Conservation (phyloP, 2,113 vertebrate species). For the Pyrgilauda ruficollis region DNA sequence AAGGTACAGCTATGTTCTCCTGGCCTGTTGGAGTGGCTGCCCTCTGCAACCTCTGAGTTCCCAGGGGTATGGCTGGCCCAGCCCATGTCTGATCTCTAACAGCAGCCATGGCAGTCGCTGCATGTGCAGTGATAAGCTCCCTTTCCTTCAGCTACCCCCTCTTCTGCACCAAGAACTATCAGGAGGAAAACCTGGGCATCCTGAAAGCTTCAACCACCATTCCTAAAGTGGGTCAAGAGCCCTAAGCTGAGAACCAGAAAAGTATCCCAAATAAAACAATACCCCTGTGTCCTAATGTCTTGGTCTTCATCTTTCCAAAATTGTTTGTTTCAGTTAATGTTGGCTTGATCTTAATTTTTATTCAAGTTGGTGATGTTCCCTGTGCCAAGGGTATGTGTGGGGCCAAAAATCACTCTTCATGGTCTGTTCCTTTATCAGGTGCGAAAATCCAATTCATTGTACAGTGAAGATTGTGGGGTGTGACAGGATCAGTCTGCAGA, state of each 20-base stretch:
- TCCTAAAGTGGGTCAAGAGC: fast-evolving
- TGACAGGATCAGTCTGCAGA: background rate
- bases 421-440: background rate
- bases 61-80: background rate
- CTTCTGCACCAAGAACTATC: background rate
- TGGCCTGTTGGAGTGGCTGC: background rate
- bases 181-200: background rate
- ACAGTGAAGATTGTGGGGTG: background rate
- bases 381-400: background rate
- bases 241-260: background rate
- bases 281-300: background rate
- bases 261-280: background rate
- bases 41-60: background rate
- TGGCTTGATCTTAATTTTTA: background rate
- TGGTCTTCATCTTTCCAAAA: background rate
- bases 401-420: background rate
- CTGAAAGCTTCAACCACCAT: background rate
- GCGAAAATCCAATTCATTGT: background rate
- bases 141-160: background rate
- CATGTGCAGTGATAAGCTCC: background rate
- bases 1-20: background rate
- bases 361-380: background rate
- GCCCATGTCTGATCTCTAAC: background rate
- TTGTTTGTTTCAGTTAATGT: background rate
- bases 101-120: background rate